Base-by-base conservation (phyloP, 2,888 invertebrate genomes). In the Dryocosmus kuriphilus region DNA sequence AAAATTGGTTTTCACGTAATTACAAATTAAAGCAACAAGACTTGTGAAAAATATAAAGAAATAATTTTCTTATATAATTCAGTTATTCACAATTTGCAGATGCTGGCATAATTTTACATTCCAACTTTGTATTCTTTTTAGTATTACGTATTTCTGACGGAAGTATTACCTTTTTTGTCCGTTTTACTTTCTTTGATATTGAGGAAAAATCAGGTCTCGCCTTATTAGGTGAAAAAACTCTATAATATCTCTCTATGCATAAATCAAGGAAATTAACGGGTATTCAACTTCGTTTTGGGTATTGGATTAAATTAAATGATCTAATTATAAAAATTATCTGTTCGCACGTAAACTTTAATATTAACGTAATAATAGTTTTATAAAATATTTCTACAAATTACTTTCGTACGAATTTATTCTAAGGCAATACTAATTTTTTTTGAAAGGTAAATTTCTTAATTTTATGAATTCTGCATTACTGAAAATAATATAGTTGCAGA, bases 1-100 rank as follows among this genome's bases (percentile, higher is more conserved):
- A 67, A 67, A 67, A 67, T 16, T 46, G n/a, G 19, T 67, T 67
- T 67, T 38, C 67, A 46, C 41, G 27, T 67, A 46, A 46, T 46
- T 46, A 16, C 41, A 27, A 67, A 67, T 67, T 46, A 46, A 67
- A 41, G 41, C 22, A 67, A 67, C 27, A 67, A 67, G 46, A 67
- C 16, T 19, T 5, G 1, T 22, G 22, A n/a, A 35, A 35, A 63
- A 35, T 35, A 63, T 22, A 35, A 19, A 16, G 11, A 19, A 63
- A 63, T 35, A 38, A 14, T 46, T 22, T 46, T 16, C 38, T 46
- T 46, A 67, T 24, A 19, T 67, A 67, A 67, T 46, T 67, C 9
- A 46, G 19, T 41, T 46, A 67, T 24, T 19, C 19, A 27, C 30
- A 67, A 67, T 24, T 24, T 38, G 19, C 16, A 67, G 38, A 67